Base-by-base conservation (phyloP, 2,797 vertebrate genomes). In the Acomys russatus region DNA sequence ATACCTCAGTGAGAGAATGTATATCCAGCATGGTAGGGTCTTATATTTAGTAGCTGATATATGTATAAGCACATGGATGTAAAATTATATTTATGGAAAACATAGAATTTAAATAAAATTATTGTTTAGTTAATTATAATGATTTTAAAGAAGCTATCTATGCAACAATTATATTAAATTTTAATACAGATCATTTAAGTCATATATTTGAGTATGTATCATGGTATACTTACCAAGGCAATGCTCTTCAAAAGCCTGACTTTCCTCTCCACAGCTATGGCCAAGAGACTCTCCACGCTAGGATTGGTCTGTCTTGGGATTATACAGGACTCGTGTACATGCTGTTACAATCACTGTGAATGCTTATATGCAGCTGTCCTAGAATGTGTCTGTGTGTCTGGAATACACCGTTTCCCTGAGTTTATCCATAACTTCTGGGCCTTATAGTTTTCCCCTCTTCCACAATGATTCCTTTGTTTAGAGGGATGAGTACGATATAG, bases 111-210 rank as follows among this genome's bases (percentile, higher is more conserved):
- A 90, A 77, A 76, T 73, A 92, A n/a, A 70, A 4, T 51, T 59
- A 3, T 95, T 56, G 22, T 84, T 79, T 78, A 9, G 30, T 71
- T 68, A 28, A 93, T 87, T 70, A 54, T 3, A 70, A 25, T 92
- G 68, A 87, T 86, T 94, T 61, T 71, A 9, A 66, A 94, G 91
- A 1, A 94, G 63, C 35, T 74, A 61, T 25, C 4, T 1, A 92
- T 83, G 77, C 25, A 93, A 6, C 38, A 79, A 79, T 64, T 74
- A 61, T 68, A 30, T 68, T 91, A 87, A 70, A 79, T 96, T 93
- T 9, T 59, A 23, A 25, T 49, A 56, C 3, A 71, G 92, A 68
- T 61, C 9, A 76, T 83, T 83, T 90, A 88, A 92, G 90, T 73
- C 6, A 84, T 54, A 11, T 11, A 17, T 44, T 7, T 91, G 38